Conservation (phyloP, 2,113 vertebrate species). For the Aptenodytes patagonicus region DNA sequence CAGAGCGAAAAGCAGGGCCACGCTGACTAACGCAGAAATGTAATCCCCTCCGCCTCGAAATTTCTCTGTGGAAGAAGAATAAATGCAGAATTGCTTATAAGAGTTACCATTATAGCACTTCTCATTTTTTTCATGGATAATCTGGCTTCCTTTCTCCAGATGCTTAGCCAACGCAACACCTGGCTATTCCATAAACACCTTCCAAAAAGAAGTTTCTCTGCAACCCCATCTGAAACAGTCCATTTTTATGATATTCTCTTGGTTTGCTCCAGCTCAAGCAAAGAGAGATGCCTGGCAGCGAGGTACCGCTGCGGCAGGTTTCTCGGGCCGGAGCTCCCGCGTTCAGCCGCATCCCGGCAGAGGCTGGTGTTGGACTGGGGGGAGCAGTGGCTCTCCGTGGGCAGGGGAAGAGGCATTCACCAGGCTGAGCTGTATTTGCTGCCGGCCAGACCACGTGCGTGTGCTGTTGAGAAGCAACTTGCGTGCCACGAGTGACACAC, state of each 20-base stretch:
- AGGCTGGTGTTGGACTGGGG: neutral
- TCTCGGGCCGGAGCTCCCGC: neutral
- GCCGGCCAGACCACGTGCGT: accelerated
- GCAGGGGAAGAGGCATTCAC: neutral
- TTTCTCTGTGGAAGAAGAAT: neutral
- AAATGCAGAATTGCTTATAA: neutral
- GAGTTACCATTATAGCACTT: neutral
- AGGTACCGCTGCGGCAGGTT: neutral
- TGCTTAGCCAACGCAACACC: neutral
- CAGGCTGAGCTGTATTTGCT: neutral
- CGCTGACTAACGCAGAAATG: accelerated
- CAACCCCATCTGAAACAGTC: neutral
- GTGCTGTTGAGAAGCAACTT: neutral
- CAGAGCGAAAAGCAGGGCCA: neutral
- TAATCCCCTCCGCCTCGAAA: neutral
- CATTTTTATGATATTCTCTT: neutral
- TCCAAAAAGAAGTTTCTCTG: neutral
- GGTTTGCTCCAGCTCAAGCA: neutral
- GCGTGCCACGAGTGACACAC: neutral
- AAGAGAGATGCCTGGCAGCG: neutral
- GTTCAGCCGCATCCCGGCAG: neutral
- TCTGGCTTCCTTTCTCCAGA: neutral
- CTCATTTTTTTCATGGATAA: neutral
- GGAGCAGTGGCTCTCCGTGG: neutral
- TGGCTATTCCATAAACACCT: neutral